phyloP scores from a whole-genome alignment of 2,888 invertebrate species.

The Rapana venosa region DNA sequence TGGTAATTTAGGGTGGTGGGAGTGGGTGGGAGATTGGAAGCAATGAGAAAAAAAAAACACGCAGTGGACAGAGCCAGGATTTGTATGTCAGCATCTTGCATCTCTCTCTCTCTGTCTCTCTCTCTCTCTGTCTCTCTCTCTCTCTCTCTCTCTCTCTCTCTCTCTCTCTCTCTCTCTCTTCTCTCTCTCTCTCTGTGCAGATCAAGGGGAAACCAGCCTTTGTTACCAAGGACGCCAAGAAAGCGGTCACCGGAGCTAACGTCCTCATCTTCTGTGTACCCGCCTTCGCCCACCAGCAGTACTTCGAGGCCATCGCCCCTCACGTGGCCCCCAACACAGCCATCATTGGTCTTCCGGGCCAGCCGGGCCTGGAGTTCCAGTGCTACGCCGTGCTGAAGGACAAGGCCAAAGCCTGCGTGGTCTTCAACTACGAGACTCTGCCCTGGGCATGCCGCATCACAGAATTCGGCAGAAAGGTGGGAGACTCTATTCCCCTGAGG shows the following conservation, averaged over 20 bases:
- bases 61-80: too few species aligned
- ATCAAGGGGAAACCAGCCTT: slow-evolving; percentile 51
- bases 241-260: slow-evolving; percentile 61
- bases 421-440: slow-evolving; percentile 64
- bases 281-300: slow-evolving; percentile 65
- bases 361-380: slow-evolving; percentile 69
- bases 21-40: too few species aligned
- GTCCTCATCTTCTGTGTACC: slow-evolving; percentile 65
- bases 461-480: slow-evolving; percentile 62
- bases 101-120: too few species aligned
- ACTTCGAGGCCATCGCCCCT: slow-evolving; percentile 65
- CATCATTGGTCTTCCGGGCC: slow-evolving; percentile 54
- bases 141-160: too few species aligned
- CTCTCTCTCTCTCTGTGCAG: neutral
- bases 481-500: too few species aligned
- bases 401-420: slow-evolving; percentile 50
- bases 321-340: slow-evolving; percentile 59
- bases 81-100: too few species aligned
- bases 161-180: too few species aligned
- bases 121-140: too few species aligned
- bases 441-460: slow-evolving; percentile 70
- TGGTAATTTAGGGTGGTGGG: too few species aligned
- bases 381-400: slow-evolving; percentile 57
- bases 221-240: slow-evolving; percentile 60
- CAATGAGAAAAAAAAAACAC: too few species aligned